phyloP scores from a whole-genome alignment of 2,797 vertebrate genomes.

The Crenichthys baileyi region DNA sequence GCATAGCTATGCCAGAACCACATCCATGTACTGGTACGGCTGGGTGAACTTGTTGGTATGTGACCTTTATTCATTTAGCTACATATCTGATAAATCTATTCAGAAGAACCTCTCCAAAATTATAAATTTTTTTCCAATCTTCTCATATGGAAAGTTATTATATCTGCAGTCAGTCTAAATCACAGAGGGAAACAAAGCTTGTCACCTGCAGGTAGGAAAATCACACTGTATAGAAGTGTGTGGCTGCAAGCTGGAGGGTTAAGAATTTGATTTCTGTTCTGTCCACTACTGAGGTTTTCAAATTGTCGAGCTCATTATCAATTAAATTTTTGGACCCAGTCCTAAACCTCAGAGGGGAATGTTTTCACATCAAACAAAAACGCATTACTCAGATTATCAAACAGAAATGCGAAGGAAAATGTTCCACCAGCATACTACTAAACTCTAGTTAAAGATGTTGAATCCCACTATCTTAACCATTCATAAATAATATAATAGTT shows the following conservation, averaged over 20 bases:
- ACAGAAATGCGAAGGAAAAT: conserved; percentile 26
- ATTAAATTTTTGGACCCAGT: conserved; percentile 42
- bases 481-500: background rate
- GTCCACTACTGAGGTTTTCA: conserved; percentile 28
- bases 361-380: conserved; percentile 37
- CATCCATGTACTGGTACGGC: background rate
- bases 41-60: conserved; percentile 31
- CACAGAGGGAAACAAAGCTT: conserved; percentile 22
- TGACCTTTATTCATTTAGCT: conserved; percentile 33
- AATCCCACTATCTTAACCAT: background rate
- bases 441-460: conserved; percentile 8
- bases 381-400: conserved; percentile 45
- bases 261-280: conserved; percentile 49
- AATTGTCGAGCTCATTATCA: conserved; percentile 41
- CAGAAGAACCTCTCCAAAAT: conserved; percentile 34
- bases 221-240: conserved; percentile 26
- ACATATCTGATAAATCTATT: conserved; percentile 41
- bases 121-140: conserved; percentile 19
- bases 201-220: conserved; percentile 37
- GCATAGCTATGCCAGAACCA: background rate
- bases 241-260: conserved; percentile 35
- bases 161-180: conserved; percentile 38
- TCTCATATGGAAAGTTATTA: conserved; percentile 50
- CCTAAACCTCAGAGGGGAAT: conserved; percentile 38
- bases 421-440: conserved; percentile 12